These are phyloP conservation scores for Danio jaintianensis DNA, from an alignment of 2,797 vertebrate species.

Conservation along the genomic window DNA sequence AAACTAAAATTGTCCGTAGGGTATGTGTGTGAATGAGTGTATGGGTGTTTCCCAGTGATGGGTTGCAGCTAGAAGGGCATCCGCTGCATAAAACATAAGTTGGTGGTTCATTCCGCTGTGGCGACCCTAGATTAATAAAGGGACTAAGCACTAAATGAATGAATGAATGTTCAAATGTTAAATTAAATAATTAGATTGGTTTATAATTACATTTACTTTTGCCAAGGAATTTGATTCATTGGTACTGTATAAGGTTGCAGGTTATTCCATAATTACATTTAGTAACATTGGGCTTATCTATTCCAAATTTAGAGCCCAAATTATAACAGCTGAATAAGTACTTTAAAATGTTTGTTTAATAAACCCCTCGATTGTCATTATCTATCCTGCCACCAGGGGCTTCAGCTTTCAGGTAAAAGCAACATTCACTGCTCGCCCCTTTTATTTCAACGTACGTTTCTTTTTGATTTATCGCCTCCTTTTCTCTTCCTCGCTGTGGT, in stretches of 20 bases:
- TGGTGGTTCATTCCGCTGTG: too few species aligned
- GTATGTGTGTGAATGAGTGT: too few species aligned
- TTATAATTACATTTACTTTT: neutral
- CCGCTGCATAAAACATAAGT: too few species aligned
- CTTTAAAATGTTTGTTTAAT: neutral
- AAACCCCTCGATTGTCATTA: neutral
- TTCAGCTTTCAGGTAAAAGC: neutral
- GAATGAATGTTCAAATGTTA: too few species aligned
- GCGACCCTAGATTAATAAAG: too few species aligned
- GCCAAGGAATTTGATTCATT: neutral
- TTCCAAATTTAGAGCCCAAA: neutral
- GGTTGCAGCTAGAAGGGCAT: too few species aligned
- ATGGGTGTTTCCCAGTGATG: too few species aligned
- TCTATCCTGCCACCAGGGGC: neutral
- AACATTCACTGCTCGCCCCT: neutral
- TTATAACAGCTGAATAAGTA: neutral
- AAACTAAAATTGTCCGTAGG: too few species aligned
- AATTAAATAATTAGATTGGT: neutral
- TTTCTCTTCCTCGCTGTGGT: constrained; percentile 59
- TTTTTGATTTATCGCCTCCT: constrained; percentile 29
- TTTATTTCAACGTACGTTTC: constrained; percentile 13
- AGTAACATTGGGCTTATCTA: neutral
- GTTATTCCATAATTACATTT: too few species aligned
- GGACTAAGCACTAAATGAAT: too few species aligned
- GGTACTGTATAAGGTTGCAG: neutral